Evolutionary conservation across 2,888 invertebrate genomes (phyloP), one percentile per base, ranked within the genome.

Genomic region (Pherbina coryleti): DNA sequence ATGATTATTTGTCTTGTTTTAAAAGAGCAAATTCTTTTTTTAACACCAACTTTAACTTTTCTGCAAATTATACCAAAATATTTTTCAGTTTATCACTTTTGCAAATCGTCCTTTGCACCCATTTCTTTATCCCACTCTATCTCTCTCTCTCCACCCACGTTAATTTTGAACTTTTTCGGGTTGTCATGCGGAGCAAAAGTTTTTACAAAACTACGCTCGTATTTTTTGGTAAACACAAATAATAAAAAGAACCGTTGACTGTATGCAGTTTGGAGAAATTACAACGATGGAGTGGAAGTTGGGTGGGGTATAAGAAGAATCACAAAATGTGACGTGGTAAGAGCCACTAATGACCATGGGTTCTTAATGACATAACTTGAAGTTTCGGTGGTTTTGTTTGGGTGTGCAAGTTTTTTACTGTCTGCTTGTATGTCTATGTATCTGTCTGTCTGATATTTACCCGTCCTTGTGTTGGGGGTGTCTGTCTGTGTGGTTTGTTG

Each of bases 331-430:
- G 17, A 22, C 17, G 77, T 3, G 55, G 78, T 53, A 19, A 71
- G n/a, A 51, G 60, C 37, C 78, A 78, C 78, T 79, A 79, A 79
- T 79, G 79, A 76, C 76, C 79, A 69, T 73, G 69, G 71, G 62
- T 75, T 75, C 72, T 70, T 79, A 79, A 79, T 79, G 79, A 79
- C 78, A 76, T 71, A 73, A 74, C 77, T 78, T 78, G n/a, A 77
- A 77, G 67, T 77, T 77, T 77, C 37, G 49, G 67, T 22, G 60
- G 37, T 66, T 71, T 76, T 19, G 70, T 66, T 55, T 69, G 67
- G 53, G 57, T 64, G 14, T n/a, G 28, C 28, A 14, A 19, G 19
- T 22, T 25, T 70, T 25, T 60, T 9, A 14, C 57, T 60, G 57
- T 64, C 17, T 28, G 64, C 34, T 17, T 69, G 19, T 49, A 11